These are phyloP conservation scores for Xiphophorus couchianus DNA, from an alignment of 2,113 vertebrate genomes.

Conservation along the genomic window DNA sequence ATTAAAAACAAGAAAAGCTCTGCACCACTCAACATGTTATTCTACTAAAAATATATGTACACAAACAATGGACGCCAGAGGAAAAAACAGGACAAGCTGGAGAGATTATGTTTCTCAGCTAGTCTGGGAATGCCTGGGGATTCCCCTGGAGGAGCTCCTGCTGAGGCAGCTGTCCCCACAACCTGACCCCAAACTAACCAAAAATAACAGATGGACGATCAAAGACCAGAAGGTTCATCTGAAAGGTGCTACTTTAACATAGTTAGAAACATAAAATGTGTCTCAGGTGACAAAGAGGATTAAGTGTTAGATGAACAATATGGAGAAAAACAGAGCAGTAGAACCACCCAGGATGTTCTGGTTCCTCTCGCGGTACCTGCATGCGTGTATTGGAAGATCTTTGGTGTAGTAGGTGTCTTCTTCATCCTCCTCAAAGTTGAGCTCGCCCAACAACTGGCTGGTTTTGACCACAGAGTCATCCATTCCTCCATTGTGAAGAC, in stretches of 20 bases:
- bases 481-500: conserved; percentile 88
- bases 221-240: not conserved
- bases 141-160: too few relatives aligned
- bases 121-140: not conserved
- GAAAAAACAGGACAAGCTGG: too few relatives aligned
- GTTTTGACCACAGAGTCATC: conserved; percentile 93
- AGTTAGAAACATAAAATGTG: not conserved
- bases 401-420: conserved; percentile 98
- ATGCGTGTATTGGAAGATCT: conserved; percentile 95
- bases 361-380: conserved; percentile 86
- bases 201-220: too few relatives aligned
- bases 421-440: conserved; percentile 98
- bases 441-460: conserved; percentile 92
- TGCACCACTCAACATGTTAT: not conserved
- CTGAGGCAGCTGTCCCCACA: too few relatives aligned
- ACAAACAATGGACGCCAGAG: not conserved
- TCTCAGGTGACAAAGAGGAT: not conserved
- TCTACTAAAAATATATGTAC: not conserved
- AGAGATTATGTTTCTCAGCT: too few relatives aligned
- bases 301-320: too few relatives aligned
- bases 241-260: not conserved
- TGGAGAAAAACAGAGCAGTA: not conserved
- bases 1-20: not conserved
- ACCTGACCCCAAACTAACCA: too few relatives aligned
- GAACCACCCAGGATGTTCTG: not conserved